Evolutionary conservation across 2,797 vertebrate species (phyloP).

Genomic region (Sebastes nivosus): DNA sequence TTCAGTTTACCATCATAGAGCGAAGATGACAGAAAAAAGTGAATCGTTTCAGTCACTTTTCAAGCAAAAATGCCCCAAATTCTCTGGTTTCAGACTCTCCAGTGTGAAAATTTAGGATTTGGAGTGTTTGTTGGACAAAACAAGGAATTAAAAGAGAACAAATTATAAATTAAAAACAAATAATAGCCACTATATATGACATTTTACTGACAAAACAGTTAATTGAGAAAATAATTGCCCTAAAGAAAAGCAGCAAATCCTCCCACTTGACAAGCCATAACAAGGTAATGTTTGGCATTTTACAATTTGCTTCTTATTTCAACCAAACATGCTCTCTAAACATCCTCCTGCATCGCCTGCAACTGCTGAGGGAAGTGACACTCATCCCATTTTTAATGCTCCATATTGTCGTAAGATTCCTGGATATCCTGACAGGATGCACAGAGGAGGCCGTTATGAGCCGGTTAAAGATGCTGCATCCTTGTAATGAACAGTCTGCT

Average conservation of each 20-base stretch:
- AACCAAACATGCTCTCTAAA: conserved; percentile 16
- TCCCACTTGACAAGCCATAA: neutral
- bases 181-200: neutral
- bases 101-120: neutral
- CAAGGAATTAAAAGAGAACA: neutral
- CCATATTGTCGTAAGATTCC: conserved; percentile 54
- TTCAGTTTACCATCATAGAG: neutral
- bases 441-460: conserved; percentile 21
- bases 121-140: neutral
- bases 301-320: neutral
- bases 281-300: neutral
- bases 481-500: conserved; percentile 34
- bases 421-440: conserved; percentile 75
- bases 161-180: neutral
- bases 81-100: neutral
- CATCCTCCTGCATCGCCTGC: conserved; percentile 19
- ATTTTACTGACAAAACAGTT: neutral
- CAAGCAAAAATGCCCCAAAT: neutral
- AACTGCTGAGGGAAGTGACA: conserved; percentile 54
- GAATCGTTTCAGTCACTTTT: no score
- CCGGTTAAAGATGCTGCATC: conserved; percentile 40
- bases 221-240: neutral
- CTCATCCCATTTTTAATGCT: conserved; percentile 36
- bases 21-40: neutral
- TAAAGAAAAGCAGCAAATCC: neutral